Base-by-base conservation (phyloP, 2,888 invertebrate genomes). In the Bellardia pandia region DNA sequence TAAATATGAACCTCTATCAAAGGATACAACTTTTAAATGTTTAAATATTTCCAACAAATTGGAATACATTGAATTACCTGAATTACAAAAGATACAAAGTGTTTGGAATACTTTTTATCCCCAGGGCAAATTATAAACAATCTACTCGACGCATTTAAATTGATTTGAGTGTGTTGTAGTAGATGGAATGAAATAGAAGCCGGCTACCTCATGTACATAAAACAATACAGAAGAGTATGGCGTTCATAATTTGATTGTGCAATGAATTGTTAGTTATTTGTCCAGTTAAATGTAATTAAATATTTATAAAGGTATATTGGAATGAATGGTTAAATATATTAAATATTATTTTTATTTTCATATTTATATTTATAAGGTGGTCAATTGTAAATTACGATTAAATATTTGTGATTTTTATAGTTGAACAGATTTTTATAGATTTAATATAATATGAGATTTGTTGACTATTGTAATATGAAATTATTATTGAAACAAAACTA, bases 81-180 rank as follows among this genome's bases (percentile, higher is more conserved):
- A 92, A 76, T 83, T 90, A 62, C 85, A 90, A 40, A 92, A 92
- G 82, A 81, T 93, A 9, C 69, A 74, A 60, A 74, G 88, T 51
- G 85, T 92, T 2, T 93, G 93, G 93, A 90, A 91, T 45, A 90
- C 90, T 62, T 91, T 93, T 62, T 93, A 93, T 88, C 74, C 90
- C 3, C 88, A 88, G 45, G 89, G 89, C 4, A 90, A 89, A 82
- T 89, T 93, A 42, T 92, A 76, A 71, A 11, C n/a, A 53, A 16
- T 3, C n/a, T 11, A 37, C 8, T 2, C 2, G 2, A 37, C 30
- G 7, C 9, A 37, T 16, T 30, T 40, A n/a, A 62, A 62, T 23
- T 7, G 56, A 14, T 11, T 30, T 53, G 58, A 60, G 23, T 77
- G 37, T 48, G 30, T 37, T 45, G 2, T n/a, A 23, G 37, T 30